Conservation (phyloP, 2,797 vertebrate species). For the Tamandua tetradactyla region DNA sequence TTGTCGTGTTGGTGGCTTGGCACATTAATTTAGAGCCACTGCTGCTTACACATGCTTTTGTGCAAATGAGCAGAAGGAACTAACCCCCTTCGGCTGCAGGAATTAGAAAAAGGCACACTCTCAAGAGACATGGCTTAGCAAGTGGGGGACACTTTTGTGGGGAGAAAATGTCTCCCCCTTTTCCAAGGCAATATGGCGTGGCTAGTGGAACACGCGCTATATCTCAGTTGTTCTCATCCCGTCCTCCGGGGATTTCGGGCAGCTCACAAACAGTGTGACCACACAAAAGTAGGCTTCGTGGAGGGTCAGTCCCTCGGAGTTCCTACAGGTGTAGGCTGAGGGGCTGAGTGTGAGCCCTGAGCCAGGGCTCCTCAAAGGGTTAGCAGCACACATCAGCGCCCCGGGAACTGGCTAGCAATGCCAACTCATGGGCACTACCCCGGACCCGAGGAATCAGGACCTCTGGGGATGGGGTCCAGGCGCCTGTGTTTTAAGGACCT, state of each 20-base stretch:
- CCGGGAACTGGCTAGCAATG: neutral
- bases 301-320: neutral
- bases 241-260: neutral
- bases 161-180: neutral
- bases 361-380: neutral
- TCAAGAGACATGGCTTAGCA: neutral
- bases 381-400: neutral
- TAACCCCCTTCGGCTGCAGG: neutral
- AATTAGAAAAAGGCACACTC: neutral
- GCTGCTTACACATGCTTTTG: neutral
- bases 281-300: neutral
- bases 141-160: neutral
- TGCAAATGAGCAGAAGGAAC: neutral
- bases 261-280: neutral
- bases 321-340: neutral
- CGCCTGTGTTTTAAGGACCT: neutral
- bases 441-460: neutral
- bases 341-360: neutral
- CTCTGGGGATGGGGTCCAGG: neutral
- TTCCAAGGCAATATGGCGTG: neutral
- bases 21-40: neutral
- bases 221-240: neutral
- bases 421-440: neutral
- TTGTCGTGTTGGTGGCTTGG: neutral
- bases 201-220: neutral